Base-by-base conservation (phyloP, 2,888 invertebrate species). In the Chironomus tentans region DNA sequence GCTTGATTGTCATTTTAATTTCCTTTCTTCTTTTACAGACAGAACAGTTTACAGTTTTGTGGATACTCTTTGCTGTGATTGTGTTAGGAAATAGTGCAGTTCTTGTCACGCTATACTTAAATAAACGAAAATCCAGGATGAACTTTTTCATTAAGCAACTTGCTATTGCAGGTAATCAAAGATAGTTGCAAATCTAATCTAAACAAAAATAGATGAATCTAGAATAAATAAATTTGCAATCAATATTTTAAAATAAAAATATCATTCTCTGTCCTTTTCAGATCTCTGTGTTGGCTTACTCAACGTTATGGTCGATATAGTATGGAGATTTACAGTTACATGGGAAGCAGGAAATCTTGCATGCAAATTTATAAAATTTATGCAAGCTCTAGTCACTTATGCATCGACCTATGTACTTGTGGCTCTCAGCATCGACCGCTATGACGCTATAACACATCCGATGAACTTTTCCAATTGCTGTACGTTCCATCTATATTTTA, bases 401-500 rank as follows among this genome's bases (percentile, higher is more conserved):
- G 94, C 94, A 1, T 95, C 95, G 2, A 96, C 95, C 0, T 96
- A 96, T 82, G 95, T 96, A 46, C 86, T 96, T 77, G 95, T 96
- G 28, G 95, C 95, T 2, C 87, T 96, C 77, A 95, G 94, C 80
- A 94, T 96, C 80, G 96, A 96, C 85, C 87, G 96, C 80, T 95
- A 95, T 82, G 95, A 96, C 81, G 96, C 95, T 78, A 95, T 96
- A 81, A 94, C 94, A 12, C 92, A 94, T 84, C 96, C 96, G 0
- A 94, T 96, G 94, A 95, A 95, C 85, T 96, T 96, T 84, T 93
- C 94, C 74, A 93, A 94, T 81, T 94, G 95, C 82, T 95, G 95
- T 95, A 86, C 93, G 95, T 92, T 10, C 38, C 10, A 38, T 22
- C 4, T 28, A 56, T 7, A n/a, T 38, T 38, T 38, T 38, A 38